Evolutionary conservation across 1,140 invertebrate species (phyloP).

Genomic region (Penaeus japonicus): DNA sequence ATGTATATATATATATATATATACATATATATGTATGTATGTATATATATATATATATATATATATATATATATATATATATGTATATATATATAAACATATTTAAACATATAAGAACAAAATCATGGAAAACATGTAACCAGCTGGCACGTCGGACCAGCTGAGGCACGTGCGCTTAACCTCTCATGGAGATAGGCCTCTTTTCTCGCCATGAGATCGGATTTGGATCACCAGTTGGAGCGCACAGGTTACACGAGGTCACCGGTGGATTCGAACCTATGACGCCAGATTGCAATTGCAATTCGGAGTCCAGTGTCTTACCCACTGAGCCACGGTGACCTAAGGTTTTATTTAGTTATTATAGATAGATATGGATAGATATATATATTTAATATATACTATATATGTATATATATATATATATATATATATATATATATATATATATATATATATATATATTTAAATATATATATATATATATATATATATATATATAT

Average conservation of each 20-base stretch:
- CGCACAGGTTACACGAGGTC: no score
- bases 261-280: no score
- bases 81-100: background rate
- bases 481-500: conserved; percentile 6
- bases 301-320: no score
- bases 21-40: background rate
- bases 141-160: no score
- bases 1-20: background rate
- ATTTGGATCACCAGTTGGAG: no score
- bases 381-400: background rate
- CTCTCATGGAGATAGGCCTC: no score
- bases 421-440: background rate
- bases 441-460: background rate
- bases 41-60: background rate
- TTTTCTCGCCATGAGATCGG: no score
- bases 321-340: no score
- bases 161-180: no score
- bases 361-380: background rate
- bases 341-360: background rate
- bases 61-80: background rate
- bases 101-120: background rate
- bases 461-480: background rate
- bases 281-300: no score
- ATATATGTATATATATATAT: background rate
- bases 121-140: background rate